A percentile compares a stretch with the other conserved stretches of the same genome.
Evolutionary conservation across 2,113 vertebrate genomes (phyloP).

Genomic region (Phalacrocorax aristotelis): DNA sequence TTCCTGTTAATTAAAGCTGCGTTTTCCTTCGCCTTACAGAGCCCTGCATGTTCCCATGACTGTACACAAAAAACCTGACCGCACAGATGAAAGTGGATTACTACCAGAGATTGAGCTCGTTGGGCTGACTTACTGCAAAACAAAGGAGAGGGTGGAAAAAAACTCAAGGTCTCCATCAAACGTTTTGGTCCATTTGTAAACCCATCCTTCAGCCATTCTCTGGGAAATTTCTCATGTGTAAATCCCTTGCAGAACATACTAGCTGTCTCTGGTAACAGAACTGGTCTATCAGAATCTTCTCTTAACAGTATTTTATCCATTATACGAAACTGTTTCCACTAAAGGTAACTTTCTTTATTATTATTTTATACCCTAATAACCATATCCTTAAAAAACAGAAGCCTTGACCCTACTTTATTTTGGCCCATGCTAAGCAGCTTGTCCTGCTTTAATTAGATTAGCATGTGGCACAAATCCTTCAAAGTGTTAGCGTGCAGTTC

Average conservation of each 20-base stretch:
- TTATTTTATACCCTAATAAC: background rate
- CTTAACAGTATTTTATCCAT: background rate
- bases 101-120: background rate
- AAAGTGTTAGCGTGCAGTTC: fast-evolving
- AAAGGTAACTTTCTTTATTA: background rate
- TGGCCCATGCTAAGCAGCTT: background rate
- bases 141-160: background rate
- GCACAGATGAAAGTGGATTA: background rate
- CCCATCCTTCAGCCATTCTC: background rate
- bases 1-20: background rate
- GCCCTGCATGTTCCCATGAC: fast-evolving
- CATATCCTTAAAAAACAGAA: background rate
- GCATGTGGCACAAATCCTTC: background rate
- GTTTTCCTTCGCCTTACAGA: background rate
- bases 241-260: background rate
- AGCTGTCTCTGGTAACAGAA: background rate
- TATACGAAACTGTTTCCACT: background rate
- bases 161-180: background rate
- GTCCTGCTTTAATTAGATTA: background rate
- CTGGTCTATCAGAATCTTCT: background rate
- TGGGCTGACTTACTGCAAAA: background rate
- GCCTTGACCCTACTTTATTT: background rate
- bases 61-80: background rate
- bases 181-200: background rate
- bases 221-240: background rate